Base-by-base conservation (phyloP, 2,797 vertebrate species). In the Pangasius sanitwongsei region DNA sequence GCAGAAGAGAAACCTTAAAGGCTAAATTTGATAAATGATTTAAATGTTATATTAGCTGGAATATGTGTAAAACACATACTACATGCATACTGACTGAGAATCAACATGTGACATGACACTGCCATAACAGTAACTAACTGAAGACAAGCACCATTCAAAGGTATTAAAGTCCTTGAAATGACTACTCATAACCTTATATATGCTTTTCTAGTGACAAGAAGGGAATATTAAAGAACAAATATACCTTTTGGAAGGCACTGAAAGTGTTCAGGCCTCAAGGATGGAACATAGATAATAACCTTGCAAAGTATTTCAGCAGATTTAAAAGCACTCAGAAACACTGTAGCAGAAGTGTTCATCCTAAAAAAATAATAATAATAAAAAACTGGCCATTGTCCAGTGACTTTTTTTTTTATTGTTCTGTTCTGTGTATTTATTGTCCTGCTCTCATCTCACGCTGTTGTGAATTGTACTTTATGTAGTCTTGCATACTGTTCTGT, bases 161-260 rank as follows among this genome's bases (percentile, higher is more conserved):
- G 12, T 28, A 61, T 65, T 83, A 65, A 65, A 31, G 61, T 28
- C 41, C 37, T 83, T 28, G 37, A 67, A 83, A 65, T 65, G 13
- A 65, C 25, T 48, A 48, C 9, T 50, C 61, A 83, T 67, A 48
- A n/a, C 6, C 0, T 41, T 15, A 16, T 83, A 12, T 23, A 83
- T 83, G 57, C 34, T 83, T 83, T 63, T 37, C 34, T 44, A 61
- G 20, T 28, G 12, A 41, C 23, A 83, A 7, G 31, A 61, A 6
- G 20, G 34, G 20, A 82, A 61, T 83, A 44, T 83, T 83, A 63
- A 83, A 59, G 31, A 75, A 78, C 11, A 53, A 28, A n/a, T n/a
- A 50, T 50, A 5, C 5, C 23, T 50, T 50, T 15, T 50, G 25
- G 5, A 25, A 50, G 13, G 44, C 41, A 48, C 12, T 77, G 44